Evolutionary conservation across 2,888 invertebrate species (phyloP), one percentile per base, ranked within the genome.

Genomic region (Tholera decimalis): DNA sequence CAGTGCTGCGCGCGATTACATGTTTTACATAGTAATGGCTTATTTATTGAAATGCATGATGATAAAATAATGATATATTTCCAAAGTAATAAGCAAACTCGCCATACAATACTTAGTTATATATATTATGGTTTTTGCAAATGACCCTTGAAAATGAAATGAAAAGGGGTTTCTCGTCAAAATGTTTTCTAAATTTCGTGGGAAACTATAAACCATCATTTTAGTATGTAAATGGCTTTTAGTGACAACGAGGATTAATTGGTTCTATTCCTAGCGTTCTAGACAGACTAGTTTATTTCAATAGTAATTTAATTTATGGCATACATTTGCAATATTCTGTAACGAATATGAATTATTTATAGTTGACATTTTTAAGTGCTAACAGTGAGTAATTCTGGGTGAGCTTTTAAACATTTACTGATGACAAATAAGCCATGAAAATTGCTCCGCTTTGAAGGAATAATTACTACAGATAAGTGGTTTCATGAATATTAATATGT

Each of bases 261-360:
- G 69, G 35, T 47, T 51, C 33, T 68, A 68, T 55, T 70, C 7
- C 59, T 37, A 59, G 28, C 37, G 4, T 28, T 30, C 44, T 50
- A 76, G 37, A 50, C 20, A 50, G 76, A 28, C 35, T 22, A 39
- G n/a, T 60, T 33, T 50, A 57, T 72, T 51, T 44, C 37, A 53
- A 56, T 43, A 71, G n/a, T 61, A 71, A 56, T 49, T 57, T 71
- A 72, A 72, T 72, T 71, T 72, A 77, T 56, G 77, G 43, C 56
- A 77, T 77, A 72, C n/a, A 77, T 72, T 72, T 56, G 43, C 72
- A 72, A 53, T 56, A 30, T 62, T 77, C 41, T 61, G 30, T 46
- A 47, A 46, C 46, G 26, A 51, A 51, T 37, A 61, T 72, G 72
- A 72, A 77, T 71, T 49, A 62, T 72, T 53, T 47, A 75, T 43